Evolutionary conservation across 1,140 invertebrate genomes (phyloP).

Genomic region (roundworm (Caenorhabditis elegans)): WBcel235 BX284604.4:4554001-4554500

Average conservation of each 20-base stretch:
- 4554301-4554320: too few relatives aligned
- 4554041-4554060: background rate
- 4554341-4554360: too few relatives aligned
- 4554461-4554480: too few relatives aligned
- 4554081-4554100: background rate
- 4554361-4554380: too few relatives aligned
- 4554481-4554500: too few relatives aligned
- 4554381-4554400: too few relatives aligned
- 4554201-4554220: background rate
- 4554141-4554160: background rate
- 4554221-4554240: background rate
- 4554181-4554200: background rate
- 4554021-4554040: background rate
- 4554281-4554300: too few relatives aligned
- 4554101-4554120: conserved; percentile 6
- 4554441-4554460: too few relatives aligned
- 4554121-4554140: background rate
- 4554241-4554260: background rate
- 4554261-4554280: too few relatives aligned
- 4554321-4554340: too few relatives aligned
- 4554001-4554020: background rate
- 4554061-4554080: background rate
- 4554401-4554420: too few relatives aligned
- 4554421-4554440: too few relatives aligned
- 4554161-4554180: conserved; percentile 11